Conservation (phyloP, 2,797 vertebrate species). For the Anas bernieri region DNA sequence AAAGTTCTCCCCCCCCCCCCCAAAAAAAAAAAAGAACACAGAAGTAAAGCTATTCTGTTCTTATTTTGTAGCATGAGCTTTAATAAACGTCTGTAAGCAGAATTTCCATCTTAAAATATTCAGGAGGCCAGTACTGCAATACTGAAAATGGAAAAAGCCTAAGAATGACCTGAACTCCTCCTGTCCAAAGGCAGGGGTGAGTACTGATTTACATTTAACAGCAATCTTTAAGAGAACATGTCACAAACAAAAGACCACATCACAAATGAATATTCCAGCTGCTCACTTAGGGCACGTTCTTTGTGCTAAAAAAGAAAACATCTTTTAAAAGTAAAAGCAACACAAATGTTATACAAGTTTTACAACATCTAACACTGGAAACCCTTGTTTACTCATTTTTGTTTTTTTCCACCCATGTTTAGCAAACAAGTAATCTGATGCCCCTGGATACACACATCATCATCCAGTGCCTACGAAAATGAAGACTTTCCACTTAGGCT, state of each 20-base stretch:
- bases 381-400: background rate
- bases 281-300: background rate
- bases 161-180: background rate
- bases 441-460: background rate
- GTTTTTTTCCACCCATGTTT: background rate
- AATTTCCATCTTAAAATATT: background rate
- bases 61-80: background rate
- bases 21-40: background rate
- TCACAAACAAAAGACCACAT: background rate
- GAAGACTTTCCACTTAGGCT: background rate
- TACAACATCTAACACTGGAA: background rate
- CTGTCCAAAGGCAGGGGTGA: background rate
- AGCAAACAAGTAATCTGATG: constrained; percentile 9
- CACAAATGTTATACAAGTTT: background rate
- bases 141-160: background rate
- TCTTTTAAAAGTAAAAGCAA: background rate
- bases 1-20: background rate
- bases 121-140: background rate
- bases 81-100: background rate
- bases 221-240: background rate
- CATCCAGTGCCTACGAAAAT: background rate
- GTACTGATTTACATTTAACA: background rate
- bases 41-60: background rate
- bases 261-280: background rate
- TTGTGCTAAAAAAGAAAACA: background rate